Evolutionary conservation across 2,113 vertebrate species (phyloP).

Genomic region (Psophia crepitans): DNA sequence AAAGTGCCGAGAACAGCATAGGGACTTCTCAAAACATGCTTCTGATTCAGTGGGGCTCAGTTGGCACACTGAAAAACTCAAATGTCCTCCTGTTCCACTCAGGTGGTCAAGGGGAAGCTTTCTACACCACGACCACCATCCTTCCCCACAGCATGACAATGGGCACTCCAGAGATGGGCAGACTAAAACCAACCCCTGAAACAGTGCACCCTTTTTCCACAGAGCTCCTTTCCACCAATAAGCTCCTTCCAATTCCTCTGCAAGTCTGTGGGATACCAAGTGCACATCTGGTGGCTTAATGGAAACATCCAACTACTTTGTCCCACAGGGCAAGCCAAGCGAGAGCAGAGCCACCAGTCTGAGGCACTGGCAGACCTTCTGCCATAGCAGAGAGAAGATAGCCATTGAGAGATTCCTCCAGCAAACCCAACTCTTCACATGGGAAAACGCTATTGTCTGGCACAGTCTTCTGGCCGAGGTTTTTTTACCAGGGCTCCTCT

Average conservation of each 20-base stretch:
- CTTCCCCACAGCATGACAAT: background rate
- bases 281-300: slow-evolving; percentile 22
- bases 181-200: background rate
- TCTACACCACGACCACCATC: background rate
- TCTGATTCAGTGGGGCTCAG: slow-evolving; percentile 24
- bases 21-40: slow-evolving; percentile 19
- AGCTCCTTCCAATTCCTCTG: background rate
- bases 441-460: background rate
- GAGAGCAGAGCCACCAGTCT: background rate
- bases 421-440: slow-evolving; percentile 25
- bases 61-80: slow-evolving; percentile 67
- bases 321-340: background rate
- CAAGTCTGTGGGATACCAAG: background rate
- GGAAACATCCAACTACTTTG: background rate
- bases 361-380: slow-evolving; percentile 53
- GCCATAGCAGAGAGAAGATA: slow-evolving; percentile 9
- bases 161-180: background rate
- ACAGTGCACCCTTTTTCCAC: background rate
- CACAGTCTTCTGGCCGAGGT: slow-evolving; percentile 5
- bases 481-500: slow-evolving; percentile 33
- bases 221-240: background rate
- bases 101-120: background rate
- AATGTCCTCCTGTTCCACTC: background rate
- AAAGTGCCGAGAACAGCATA: slow-evolving; percentile 37
- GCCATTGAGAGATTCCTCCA: slow-evolving; percentile 25